Conservation (phyloP, 2,797 vertebrate species). For the Cephalopachus bancanus region DNA sequence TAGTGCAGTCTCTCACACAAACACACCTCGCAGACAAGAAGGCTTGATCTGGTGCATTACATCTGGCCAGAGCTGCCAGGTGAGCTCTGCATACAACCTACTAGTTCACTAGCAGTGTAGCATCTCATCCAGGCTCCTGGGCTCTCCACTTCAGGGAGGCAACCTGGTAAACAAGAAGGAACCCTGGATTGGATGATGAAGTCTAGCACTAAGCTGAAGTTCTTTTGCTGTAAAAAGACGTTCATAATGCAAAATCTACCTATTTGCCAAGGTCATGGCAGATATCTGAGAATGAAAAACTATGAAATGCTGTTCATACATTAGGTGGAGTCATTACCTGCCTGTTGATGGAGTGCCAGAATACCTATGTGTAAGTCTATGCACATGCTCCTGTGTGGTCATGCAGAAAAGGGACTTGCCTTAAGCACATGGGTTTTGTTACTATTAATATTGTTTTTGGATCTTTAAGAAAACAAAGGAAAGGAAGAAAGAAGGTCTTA, state of each 20-base stretch:
- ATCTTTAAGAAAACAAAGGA: slow-evolving; percentile 21
- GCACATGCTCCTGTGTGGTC: background rate
- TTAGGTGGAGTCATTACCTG: background rate
- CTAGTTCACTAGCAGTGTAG: background rate
- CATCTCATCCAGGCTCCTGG: background rate
- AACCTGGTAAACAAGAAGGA: background rate
- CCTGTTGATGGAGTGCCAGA: background rate
- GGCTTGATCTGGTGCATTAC: background rate
- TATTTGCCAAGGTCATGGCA: background rate
- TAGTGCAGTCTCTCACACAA: background rate
- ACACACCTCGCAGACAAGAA: background rate
- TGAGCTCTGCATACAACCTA: background rate
- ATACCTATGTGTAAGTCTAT: background rate
- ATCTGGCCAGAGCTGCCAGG: background rate
- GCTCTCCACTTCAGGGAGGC: background rate
- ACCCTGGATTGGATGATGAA: background rate
- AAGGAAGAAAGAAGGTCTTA: background rate
- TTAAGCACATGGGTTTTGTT: background rate
- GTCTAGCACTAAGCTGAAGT: background rate
- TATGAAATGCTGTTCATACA: background rate
- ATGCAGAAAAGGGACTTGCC: background rate
- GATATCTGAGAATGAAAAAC: background rate
- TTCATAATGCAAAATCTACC: background rate
- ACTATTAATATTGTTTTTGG: background rate
- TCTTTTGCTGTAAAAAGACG: background rate